Base-by-base conservation (phyloP, 2,888 invertebrate species). In the Hedya salicella region DNA sequence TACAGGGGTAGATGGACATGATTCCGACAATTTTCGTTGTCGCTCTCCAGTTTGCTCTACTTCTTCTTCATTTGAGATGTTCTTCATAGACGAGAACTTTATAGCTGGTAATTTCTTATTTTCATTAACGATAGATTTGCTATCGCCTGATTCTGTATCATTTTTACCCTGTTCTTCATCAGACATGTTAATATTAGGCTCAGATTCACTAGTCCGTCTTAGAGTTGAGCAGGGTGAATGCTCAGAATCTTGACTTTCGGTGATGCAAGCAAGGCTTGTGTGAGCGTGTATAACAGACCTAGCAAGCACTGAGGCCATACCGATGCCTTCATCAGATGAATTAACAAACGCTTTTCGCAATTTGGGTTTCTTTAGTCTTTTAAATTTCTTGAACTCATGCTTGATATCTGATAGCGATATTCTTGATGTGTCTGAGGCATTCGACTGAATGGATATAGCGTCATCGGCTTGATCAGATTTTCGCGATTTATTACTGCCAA, bases 281-380 rank as follows among this genome's bases (percentile, higher is more conserved):
- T 93, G 93, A 3, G 93, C 94, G 63, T 93, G 93, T 72, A 94
- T 93, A 1, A 95, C 93, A 1, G 95, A 95, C 68, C 94, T 89
- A 8, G 95, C 95, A 16, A 95, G 83, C 52, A 95, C 88, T 13
- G 95, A 94, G 0, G 95, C 95, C 93, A 95, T 95, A 0, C 94
- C 93, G 60, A 93, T 93, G 1, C 93, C 93, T 73, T 93, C 92
- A 39, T 92, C 93, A 57, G 83, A 82, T 70, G 82, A 85, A 71
- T 83, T 84, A n/a, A 74, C 72, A 54, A 78, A 81, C 2, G 87
- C 77, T 75, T 86, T 90, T 16, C 80, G 79, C 48, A 89, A 80
- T 67, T 85, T 87, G 0, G 87, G 86, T 52, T 92, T 87, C 73
- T 92, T 93, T 68, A 93, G 81, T 13, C 85, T 82, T 69, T 85